phyloP scores from a whole-genome alignment of 2,797 vertebrate species.

The Dallia pectoralis region DNA sequence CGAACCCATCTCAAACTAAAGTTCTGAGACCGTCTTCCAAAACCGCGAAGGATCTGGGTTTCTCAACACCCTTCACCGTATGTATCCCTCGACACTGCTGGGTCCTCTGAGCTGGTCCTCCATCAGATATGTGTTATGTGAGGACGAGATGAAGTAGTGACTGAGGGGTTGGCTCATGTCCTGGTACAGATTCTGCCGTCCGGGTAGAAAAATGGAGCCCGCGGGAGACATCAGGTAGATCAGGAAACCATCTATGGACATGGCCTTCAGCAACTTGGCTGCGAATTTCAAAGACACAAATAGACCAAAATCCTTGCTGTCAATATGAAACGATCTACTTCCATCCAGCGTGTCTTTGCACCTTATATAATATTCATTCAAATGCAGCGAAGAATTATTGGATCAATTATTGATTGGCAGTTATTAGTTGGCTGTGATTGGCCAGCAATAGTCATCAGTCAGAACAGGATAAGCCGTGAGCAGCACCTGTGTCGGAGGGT shows the following conservation, averaged over 20 bases:
- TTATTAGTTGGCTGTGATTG: not conserved
- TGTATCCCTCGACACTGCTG: slow-evolving; percentile 83
- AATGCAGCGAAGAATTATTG: not conserved
- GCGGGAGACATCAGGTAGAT: slow-evolving; percentile 85
- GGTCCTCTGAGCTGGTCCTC: slow-evolving; percentile 86
- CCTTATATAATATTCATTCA: not conserved
- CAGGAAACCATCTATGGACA: slow-evolving; percentile 85
- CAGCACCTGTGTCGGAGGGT: slow-evolving; percentile 76
- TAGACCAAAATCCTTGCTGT: not conserved
- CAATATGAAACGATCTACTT: not conserved
- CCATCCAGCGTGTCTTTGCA: not conserved
- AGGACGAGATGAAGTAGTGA: slow-evolving; percentile 88
- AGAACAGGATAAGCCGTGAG: not conserved
- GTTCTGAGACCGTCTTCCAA: not conserved
- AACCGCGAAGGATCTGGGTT: not conserved
- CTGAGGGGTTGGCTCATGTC: slow-evolving; percentile 86
- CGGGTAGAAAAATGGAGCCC: slow-evolving; percentile 84
- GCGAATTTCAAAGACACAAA: slow-evolving; percentile 9
- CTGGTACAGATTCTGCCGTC: slow-evolving; percentile 75
- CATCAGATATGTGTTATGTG: slow-evolving; percentile 82
- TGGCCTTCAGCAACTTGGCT: slow-evolving; percentile 83
- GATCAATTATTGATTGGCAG: not conserved
- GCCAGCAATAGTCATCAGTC: not conserved
- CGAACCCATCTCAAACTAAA: too few species aligned
- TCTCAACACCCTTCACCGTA: slow-evolving; percentile 59